Evolutionary conservation across 2,113 vertebrate species (phyloP), one percentile per base, ranked within the genome.

Genomic region (Neodon shergylaensis): DNA sequence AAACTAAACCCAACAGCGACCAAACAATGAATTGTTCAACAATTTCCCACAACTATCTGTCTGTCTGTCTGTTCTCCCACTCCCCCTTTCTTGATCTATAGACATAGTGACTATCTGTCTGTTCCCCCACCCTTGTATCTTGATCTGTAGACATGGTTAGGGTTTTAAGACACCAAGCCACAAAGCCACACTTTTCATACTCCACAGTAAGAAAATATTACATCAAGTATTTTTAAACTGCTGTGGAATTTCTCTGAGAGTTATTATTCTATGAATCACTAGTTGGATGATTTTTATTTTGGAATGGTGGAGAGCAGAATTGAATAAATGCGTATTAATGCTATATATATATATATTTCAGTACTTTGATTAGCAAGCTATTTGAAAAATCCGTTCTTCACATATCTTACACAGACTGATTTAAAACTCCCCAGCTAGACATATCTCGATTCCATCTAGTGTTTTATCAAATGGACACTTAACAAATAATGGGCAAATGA

Each of bases 381-480:
- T 97, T 96, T 97, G 92, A 90, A 98, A 97, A 33, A 95, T 81
- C 52, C 85, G 63, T 72, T 14, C 78, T 90, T 97, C 94, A 88
- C 12, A n/a, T 97, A 52, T 95, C 65, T 81, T 87, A 72, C 36
- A 81, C 39, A 93, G 90, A 61, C 65, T 90, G 68, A 77, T 97
- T 97, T 97, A 90, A 95, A 92, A 93, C 85, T 88, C 86, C 86
- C 63, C 31, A 84, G 85, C 96, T 97, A 92, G 84, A 13, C 39
- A 65, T 86, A 91, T 96, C 72, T 95, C 47, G 54, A 54, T 93
- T 85, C 28, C 83, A 81, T 97, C 97, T 97, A 94, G 39, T 70
- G 9, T 96, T 95, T 95, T 96, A 96, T 98, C 97, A 97, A 86
- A 85, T 61, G 95, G 70, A 92, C 58, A 90, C 19, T 92, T 96